Conservation (phyloP, 1,140 invertebrate species). For the Euwallacea similis region DNA sequence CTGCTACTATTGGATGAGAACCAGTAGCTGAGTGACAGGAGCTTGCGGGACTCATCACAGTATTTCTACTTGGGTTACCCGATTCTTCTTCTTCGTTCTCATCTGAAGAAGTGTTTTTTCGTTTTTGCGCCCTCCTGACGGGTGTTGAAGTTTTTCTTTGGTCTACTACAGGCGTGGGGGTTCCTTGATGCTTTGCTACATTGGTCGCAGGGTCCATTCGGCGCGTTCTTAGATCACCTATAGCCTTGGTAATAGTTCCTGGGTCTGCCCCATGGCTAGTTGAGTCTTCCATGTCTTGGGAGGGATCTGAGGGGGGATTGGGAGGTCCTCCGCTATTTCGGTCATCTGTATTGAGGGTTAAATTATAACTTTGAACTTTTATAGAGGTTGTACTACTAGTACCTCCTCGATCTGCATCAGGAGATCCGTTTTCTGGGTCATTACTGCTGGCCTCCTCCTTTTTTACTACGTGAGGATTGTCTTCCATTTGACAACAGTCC, state of each 20-base stretch:
- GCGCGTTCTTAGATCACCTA: slow-evolving; percentile 58
- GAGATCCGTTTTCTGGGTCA: slow-evolving; percentile 83
- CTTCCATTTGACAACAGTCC: slow-evolving; percentile 89
- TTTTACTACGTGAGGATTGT: slow-evolving; percentile 73
- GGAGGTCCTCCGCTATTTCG: slow-evolving; percentile 61
- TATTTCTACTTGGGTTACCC: slow-evolving; percentile 51
- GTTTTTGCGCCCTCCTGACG: slow-evolving; percentile 56
- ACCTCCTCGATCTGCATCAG: slow-evolving; percentile 79
- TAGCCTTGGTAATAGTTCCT: slow-evolving; percentile 57
- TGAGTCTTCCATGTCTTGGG: slow-evolving; percentile 59
- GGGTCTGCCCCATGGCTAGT: slow-evolving; percentile 36
- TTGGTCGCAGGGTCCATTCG: slow-evolving; percentile 56
- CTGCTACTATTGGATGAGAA: slow-evolving; percentile 52
- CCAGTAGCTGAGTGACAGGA: slow-evolving; percentile 57
- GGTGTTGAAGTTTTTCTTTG: slow-evolving; percentile 47
- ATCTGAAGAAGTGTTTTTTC: slow-evolving; percentile 62
- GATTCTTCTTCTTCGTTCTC: slow-evolving; percentile 62
- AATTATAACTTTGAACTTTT: neutral
- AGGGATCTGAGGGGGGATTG: slow-evolving; percentile 59
- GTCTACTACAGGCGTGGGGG: slow-evolving; percentile 32
- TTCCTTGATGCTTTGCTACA: slow-evolving; percentile 54
- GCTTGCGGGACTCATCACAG: slow-evolving; percentile 64
- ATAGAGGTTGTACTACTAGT: slow-evolving; percentile 36
- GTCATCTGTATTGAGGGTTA: slow-evolving; percentile 54
- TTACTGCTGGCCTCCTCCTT: slow-evolving; percentile 76